Evolutionary conservation across 2,888 invertebrate species (phyloP).

Genomic region (Pyrrhia umbra): DNA sequence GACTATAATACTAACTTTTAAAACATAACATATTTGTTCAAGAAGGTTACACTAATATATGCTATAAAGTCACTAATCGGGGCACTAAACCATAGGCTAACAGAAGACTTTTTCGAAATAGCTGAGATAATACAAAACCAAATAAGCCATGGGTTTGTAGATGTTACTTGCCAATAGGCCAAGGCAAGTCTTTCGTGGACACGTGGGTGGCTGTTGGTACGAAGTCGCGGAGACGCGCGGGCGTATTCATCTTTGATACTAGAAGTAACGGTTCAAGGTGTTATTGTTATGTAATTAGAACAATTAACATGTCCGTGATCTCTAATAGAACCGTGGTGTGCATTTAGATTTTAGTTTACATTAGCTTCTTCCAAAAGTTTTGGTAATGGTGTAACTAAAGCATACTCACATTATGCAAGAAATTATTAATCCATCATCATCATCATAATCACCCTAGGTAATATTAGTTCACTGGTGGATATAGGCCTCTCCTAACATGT

Average conservation of each 20-base stretch:
- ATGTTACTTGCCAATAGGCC: constrained; percentile 48
- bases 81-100: constrained; percentile 46
- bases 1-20: constrained; percentile 20
- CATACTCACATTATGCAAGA: no score
- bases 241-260: constrained; percentile 20
- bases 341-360: neutral
- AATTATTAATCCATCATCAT: no score
- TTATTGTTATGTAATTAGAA: constrained; percentile 37
- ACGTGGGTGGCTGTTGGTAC: constrained; percentile 29
- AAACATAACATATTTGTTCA: constrained; percentile 23
- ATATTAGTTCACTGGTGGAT: no score
- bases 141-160: constrained; percentile 55
- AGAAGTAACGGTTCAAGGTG: constrained; percentile 26
- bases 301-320: constrained; percentile 16
- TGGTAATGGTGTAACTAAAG: no score
- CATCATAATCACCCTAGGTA: no score
- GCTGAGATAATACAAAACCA: constrained; percentile 54
- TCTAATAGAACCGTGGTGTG: neutral
- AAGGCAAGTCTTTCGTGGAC: constrained; percentile 52
- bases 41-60: constrained; percentile 25
- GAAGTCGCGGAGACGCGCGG: constrained; percentile 15
- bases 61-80: constrained; percentile 40
- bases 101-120: constrained; percentile 54
- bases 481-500: no score
- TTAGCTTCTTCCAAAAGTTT: no score